Evolutionary conservation across 1,140 invertebrate species (phyloP), one percentile per base, ranked within the genome.

Genomic region (Triops cancriformis): DNA sequence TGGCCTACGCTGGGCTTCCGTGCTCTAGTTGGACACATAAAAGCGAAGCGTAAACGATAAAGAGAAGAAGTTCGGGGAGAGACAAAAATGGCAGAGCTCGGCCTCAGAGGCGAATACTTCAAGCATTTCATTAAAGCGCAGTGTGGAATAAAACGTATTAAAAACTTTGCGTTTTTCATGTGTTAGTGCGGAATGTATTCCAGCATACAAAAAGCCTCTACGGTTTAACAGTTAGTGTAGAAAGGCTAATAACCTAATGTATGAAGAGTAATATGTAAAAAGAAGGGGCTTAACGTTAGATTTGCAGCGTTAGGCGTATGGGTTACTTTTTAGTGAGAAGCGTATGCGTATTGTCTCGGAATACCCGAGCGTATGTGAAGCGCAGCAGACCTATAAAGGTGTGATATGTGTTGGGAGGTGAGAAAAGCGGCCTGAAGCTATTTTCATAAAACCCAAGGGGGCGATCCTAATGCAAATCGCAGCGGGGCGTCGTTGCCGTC

Each of bases 361-460:
- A 37, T 37, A 37, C 31, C 31, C 51, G 51, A n/a, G 51, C 23
- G 51, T 64, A 7, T 64, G 51, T 64, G 51, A 12, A 9, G 51
- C 51, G 51, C 18, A 14, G 6, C 14, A 23, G 51, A 23, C 14
- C 51, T 23, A 64, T 64, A 64, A 64, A 64, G 51, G 51, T 64
- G 14, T 18, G 51, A 64, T 64, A 64, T 64, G 51, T 64, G 51
- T 64, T 64, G 51, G 51, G 51, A 64, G 51, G 51, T 64, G 51
- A 64, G 51, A 64, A 64, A 64, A 64, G 51, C 9, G 51, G 51
- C 51, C 51, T 64, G 51, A 64, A 64, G 51, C 51, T 64, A 64
- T 64, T 64, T 64, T 64, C n/a, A 64, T 64, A 64, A 64, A 64
- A 64, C 51, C 51, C 51, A 23, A 64, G 51, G 51, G 51, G 51